phyloP scores from a whole-genome alignment of 2,113 vertebrate genomes.

The Ammospiza nelsoni region DNA sequence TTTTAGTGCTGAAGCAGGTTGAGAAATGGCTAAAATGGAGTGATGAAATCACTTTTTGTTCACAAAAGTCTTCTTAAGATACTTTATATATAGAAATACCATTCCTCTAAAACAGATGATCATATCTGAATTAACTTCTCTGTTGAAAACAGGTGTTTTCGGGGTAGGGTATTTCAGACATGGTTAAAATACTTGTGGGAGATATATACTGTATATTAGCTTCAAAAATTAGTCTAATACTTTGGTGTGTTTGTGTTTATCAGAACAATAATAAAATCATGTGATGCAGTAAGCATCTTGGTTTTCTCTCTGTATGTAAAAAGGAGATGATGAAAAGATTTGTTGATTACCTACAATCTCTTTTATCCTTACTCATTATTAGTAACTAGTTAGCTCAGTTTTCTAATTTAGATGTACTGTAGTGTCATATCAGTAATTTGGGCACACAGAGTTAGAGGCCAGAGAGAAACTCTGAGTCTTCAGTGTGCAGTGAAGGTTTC shows the following conservation, averaged over 20 bases:
- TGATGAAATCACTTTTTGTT: background rate
- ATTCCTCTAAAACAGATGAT: background rate
- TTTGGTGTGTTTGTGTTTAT: background rate
- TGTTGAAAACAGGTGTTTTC: background rate
- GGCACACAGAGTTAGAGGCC: background rate
- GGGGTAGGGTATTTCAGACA: background rate
- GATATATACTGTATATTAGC: background rate
- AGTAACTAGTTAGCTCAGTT: background rate
- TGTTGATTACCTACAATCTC: background rate
- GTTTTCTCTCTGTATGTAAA: background rate
- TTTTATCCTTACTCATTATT: background rate
- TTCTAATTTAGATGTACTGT: background rate
- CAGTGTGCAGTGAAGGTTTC: background rate
- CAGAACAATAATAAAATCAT: background rate
- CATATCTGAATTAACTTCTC: background rate
- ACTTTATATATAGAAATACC: background rate
- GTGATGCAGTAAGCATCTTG: background rate
- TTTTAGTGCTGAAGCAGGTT: background rate
- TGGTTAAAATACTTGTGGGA: background rate
- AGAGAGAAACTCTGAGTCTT: background rate
- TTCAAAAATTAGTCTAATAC: background rate
- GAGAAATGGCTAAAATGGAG: background rate
- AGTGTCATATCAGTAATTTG: background rate
- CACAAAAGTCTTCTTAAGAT: background rate
- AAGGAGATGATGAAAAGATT: background rate